Base-by-base conservation (phyloP, 2,888 invertebrate genomes). In the Encarsia formosa region DNA sequence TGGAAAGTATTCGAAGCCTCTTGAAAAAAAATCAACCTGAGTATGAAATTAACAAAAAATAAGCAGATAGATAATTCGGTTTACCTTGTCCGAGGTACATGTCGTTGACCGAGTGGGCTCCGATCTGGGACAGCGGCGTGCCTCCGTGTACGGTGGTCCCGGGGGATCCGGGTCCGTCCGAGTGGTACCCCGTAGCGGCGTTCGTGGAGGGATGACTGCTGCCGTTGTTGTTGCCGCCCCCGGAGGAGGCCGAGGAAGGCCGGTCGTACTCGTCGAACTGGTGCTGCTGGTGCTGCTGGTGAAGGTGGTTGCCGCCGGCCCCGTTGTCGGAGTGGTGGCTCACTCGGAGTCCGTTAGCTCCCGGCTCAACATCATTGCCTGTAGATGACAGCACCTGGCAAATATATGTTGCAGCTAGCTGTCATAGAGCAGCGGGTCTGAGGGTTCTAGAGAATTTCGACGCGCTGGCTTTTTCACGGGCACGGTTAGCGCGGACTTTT, bases 41-140 rank as follows among this genome's bases (percentile, higher is more conserved):
- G n/a, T n/a, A n/a, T n/a, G n/a, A n/a, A n/a, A n/a, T n/a, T n/a
- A n/a, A n/a, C n/a, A n/a, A n/a, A n/a, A n/a, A n/a, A n/a, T n/a
- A n/a, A n/a, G n/a, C n/a, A n/a, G n/a, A n/a, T n/a, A n/a, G n/a
- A n/a, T n/a, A n/a, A n/a, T n/a, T n/a, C n/a, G n/a, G 5, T 22
- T 9, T 49, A 77, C 77, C 77, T 73, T 77, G 77, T 50, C 77
- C 71, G 59, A 77, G 68, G 63, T 71, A 75, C 61, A 71, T 70
- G 59, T 77, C 77, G 59, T 71, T 74, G 79, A 78, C 40, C 81
- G 85, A 75, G 63, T 83, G 84, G 52, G 86, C 84, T 50, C 91
- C 91, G 62, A 92, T 91, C 75, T 91, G 90, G 39, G 90, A 87
- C 48, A 92, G 81, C 1, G 92, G 91, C 46, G 91, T 91, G 61